Percentiles rank a stretch among this genome's conserved stretches.
Evolutionary conservation across 2,797 vertebrate species (phyloP).

Genomic region (Podarcis lilfordi): DNA sequence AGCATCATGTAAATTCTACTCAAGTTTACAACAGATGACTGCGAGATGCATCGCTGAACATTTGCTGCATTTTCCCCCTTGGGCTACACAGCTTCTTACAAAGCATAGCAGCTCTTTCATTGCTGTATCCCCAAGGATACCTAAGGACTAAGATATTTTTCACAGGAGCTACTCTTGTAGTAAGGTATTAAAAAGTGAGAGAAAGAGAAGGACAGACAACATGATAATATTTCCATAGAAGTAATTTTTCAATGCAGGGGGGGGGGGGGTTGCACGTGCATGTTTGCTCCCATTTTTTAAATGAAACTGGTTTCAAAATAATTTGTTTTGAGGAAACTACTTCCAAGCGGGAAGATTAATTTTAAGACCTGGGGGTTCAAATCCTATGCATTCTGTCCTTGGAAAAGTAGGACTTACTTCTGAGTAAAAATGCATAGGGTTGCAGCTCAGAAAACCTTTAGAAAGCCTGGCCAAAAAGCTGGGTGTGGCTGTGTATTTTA

Average conservation of each 20-base stretch:
- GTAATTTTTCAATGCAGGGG: conserved; percentile 21
- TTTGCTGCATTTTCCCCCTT: not conserved
- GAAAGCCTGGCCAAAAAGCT: conserved; percentile 26
- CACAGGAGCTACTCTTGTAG: not conserved
- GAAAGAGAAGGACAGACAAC: not conserved
- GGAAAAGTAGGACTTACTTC: not conserved
- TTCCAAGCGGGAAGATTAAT: conserved; percentile 12
- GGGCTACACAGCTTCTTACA: not conserved
- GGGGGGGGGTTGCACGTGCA: conserved; percentile 16
- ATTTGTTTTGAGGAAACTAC: conserved; percentile 28
- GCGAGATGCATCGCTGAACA: conserved; percentile 1
- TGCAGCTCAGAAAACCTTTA: not conserved
- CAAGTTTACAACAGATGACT: not conserved
- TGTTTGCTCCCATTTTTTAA: not conserved
- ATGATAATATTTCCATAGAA: not conserved
- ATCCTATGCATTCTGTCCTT: not conserved
- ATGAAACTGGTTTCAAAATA: conserved; percentile 13
- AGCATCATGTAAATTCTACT: conserved; percentile 32
- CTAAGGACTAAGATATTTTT: conserved; percentile 24
- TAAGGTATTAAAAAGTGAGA: not conserved
- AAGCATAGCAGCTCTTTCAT: not conserved
- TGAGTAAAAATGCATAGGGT: not conserved
- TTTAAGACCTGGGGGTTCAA: accelerated
- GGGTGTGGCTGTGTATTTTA: conserved; percentile 74
- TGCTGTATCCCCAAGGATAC: not conserved